Percentiles rank a stretch among this genome's conserved stretches.
Conservation (phyloP, 2,888 invertebrate genomes). For the Leucophenga maculata region DNA sequence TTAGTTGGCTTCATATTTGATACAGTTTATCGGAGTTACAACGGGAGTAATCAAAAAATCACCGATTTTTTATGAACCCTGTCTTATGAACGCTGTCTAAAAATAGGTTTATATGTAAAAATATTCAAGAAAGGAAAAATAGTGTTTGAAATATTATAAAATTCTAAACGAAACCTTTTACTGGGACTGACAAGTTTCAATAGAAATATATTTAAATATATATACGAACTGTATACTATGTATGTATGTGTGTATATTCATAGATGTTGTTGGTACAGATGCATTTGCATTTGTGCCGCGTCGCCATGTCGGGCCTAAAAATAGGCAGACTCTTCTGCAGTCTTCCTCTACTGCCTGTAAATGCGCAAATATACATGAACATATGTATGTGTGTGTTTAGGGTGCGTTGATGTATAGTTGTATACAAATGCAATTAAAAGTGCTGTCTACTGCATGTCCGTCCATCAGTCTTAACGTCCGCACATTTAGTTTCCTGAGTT, state of each 20-base stretch:
- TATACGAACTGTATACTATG: constrained; percentile 38
- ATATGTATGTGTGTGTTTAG: constrained; percentile 39
- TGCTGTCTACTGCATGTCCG: constrained; percentile 53
- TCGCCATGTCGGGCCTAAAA: constrained; percentile 14
- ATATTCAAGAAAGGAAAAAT: too few species aligned
- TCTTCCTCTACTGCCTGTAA: constrained; percentile 37
- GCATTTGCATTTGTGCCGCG: constrained; percentile 9
- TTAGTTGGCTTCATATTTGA: too few species aligned
- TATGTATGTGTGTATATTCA: constrained; percentile 3
- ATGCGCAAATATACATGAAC: constrained; percentile 48
- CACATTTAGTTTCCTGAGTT: background rate
- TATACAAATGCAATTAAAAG: constrained; percentile 65
- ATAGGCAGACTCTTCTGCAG: constrained; percentile 8
- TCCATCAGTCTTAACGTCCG: background rate
- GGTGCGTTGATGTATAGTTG: constrained; percentile 59
- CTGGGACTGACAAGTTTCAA: too few species aligned
- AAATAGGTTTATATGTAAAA: too few species aligned
- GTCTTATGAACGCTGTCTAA: too few species aligned
- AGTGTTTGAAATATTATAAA: too few species aligned
- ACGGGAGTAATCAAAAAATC: too few species aligned
- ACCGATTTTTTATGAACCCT: too few species aligned
- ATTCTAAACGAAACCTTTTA: too few species aligned
- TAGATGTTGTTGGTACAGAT: background rate
- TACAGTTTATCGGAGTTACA: too few species aligned
- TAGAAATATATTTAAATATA: constrained; percentile 49